Evolutionary conservation across 2,888 invertebrate species (phyloP).

Genomic region (Meandrusa payeni): DNA sequence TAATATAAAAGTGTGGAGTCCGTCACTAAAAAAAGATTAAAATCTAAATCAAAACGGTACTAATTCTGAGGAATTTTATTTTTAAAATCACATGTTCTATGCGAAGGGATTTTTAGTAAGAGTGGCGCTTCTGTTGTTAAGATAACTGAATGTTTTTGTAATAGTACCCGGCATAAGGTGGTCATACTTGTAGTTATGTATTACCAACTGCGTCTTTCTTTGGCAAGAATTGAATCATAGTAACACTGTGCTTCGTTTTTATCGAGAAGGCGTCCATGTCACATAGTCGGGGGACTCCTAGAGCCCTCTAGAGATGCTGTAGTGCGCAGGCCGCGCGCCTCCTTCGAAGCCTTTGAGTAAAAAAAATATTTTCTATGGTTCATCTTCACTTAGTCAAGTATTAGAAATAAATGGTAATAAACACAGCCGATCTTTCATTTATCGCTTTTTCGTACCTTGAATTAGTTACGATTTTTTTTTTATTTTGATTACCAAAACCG

Average conservation of each 20-base stretch:
- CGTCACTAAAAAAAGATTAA: no score
- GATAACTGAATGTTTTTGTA: constrained; percentile 61
- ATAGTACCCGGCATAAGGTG: constrained; percentile 34
- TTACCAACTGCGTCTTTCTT: constrained; percentile 48
- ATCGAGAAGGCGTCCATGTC: constrained; percentile 38
- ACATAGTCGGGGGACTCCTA: constrained; percentile 47
- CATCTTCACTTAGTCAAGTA: constrained; percentile 75
- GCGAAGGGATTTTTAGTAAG: constrained; percentile 45
- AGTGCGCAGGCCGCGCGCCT: constrained; percentile 69
- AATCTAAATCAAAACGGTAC: constrained; percentile 3
- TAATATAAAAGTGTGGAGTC: no score
- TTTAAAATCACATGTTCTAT: constrained; percentile 36
- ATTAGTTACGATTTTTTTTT: constrained; percentile 39
- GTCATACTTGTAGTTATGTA: constrained; percentile 48
- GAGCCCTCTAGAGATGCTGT: constrained; percentile 50
- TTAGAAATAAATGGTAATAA: constrained; percentile 76
- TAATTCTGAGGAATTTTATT: constrained; percentile 1
- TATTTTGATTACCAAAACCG: constrained; percentile 46
- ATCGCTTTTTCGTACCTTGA: constrained; percentile 67
- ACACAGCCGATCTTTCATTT: constrained; percentile 78
- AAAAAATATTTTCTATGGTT: constrained; percentile 59
- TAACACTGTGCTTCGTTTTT: constrained; percentile 28
- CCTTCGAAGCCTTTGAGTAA: constrained; percentile 58
- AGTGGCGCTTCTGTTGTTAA: constrained; percentile 50
- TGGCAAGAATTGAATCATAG: constrained; percentile 29